These are phyloP conservation scores for Pangasius macronema DNA, from an alignment of 2,797 vertebrate genomes.

Conservation along the genomic window DNA sequence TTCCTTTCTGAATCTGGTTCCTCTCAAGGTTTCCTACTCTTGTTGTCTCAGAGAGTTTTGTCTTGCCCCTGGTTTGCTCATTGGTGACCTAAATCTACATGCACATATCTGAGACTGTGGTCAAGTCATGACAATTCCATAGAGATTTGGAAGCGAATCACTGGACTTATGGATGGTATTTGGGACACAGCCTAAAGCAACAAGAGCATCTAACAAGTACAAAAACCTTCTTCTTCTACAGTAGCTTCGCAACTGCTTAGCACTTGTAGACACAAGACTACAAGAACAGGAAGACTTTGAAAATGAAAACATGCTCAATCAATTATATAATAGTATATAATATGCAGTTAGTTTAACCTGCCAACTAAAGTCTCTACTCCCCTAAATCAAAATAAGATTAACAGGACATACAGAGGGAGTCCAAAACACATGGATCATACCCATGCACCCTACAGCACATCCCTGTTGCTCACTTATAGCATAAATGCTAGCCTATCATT, in stretches of 20 bases:
- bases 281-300: background rate
- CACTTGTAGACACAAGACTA: too few relatives aligned
- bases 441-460: background rate
- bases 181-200: too few relatives aligned
- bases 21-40: background rate
- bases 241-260: background rate
- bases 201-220: background rate
- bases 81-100: background rate
- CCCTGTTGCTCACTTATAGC: constrained; percentile 14
- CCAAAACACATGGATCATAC: constrained; percentile 28
- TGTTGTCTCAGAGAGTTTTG: background rate
- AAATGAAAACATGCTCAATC: background rate
- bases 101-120: background rate
- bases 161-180: background rate
- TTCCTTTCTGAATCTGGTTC: background rate
- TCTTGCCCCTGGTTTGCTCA: background rate
- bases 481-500: constrained; percentile 1
- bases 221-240: background rate
- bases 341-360: constrained; percentile 4
- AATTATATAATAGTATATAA: background rate
- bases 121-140: background rate
- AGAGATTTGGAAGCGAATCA: background rate
- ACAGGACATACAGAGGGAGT: constrained; percentile 23
- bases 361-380: constrained; percentile 23
- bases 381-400: constrained; percentile 42